Conservation (phyloP, 64 coral and sea anemone species). For the Pocillopora damicornis region DNA sequence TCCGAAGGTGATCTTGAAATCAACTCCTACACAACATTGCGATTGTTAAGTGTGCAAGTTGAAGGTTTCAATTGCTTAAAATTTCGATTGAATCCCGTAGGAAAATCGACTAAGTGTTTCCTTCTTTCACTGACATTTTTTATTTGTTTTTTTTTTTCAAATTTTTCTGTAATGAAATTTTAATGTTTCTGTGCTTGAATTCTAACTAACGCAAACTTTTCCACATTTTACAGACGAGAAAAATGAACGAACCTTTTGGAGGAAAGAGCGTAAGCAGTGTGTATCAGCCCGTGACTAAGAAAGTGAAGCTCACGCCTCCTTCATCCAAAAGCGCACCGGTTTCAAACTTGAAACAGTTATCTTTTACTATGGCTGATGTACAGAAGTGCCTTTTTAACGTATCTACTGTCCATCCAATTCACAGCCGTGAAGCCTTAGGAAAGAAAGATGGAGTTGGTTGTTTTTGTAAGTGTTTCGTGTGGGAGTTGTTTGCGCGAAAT, state of each 20-base stretch:
- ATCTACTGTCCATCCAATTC: constrained; percentile 1
- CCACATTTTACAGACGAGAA: background rate
- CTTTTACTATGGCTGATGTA: background rate
- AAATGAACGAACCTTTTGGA: background rate
- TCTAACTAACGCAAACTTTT: background rate
- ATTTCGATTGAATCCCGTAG: background rate
- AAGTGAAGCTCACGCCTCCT: background rate
- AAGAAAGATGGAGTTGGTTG: constrained; percentile 10
- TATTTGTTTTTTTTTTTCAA: background rate
- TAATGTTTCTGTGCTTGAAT: background rate
- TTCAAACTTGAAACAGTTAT: background rate
- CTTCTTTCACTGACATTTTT: background rate
- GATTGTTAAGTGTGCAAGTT: background rate
- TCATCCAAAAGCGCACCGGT: background rate
- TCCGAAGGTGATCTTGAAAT: background rate
- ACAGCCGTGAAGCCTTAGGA: background rate
- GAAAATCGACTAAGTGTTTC: background rate
- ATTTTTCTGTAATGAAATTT: background rate
- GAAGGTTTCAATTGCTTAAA: background rate
- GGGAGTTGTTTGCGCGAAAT: background rate
- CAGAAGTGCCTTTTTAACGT: constrained; percentile 22
- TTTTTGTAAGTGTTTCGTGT: constrained; percentile 27
- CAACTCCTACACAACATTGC: background rate
- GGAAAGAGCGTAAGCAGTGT: background rate
- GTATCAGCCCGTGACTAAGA: background rate